Evolutionary conservation across 2,888 invertebrate genomes (phyloP), one percentile per base, ranked within the genome.

Genomic region (Calliscelio sp.): DNA sequence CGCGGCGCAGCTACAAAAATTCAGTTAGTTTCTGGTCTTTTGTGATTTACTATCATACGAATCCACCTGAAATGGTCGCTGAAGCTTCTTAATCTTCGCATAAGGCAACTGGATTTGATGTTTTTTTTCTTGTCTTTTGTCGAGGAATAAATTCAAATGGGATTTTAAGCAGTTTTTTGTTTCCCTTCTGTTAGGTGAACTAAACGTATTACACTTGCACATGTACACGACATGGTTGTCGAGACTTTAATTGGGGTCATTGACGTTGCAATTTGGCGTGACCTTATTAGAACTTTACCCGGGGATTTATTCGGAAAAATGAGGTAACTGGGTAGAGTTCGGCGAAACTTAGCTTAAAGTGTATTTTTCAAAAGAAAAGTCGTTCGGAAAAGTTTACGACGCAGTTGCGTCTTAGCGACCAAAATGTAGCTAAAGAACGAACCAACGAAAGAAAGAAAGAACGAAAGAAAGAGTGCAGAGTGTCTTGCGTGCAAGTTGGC

Each of bases 401-500:
- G 61, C n/a, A 38, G 66, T 32, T 16, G 24, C 49, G 53, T 32
- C 25, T 65, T 77, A 55, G 66, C 57, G 59, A 41, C 44, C 32
- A 10, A 28, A 32, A 49, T 22, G 57, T n/a, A n/a, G n/a, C n/a
- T n/a, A n/a, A n/a, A n/a, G n/a, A n/a, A n/a, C n/a, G n/a, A n/a
- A n/a, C n/a, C 28, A 24, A 53, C 38, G 66, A 66, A 55, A 28
- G 57, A 55, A 55, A 35, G 74, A 41, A 51, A 32, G 24, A 53
- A 41, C n/a, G 16, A 55, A 32, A 11, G 41, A 77, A 66, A 53
- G 71, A 77, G 16, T 68, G 55, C 25, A 8, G 46, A 73, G 80
- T 66, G 73, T 84, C 74, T 85, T 63, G 81, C 85, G 85, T 81
- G 85, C 73, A 57, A 79, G 38, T 79, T 85, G 85, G 81, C 85